A percentile compares a stretch with the other conserved stretches of the same genome.
These are phyloP conservation scores for Liparis tanakae DNA, from an alignment of 2,797 vertebrate species.

Conservation along the genomic window DNA sequence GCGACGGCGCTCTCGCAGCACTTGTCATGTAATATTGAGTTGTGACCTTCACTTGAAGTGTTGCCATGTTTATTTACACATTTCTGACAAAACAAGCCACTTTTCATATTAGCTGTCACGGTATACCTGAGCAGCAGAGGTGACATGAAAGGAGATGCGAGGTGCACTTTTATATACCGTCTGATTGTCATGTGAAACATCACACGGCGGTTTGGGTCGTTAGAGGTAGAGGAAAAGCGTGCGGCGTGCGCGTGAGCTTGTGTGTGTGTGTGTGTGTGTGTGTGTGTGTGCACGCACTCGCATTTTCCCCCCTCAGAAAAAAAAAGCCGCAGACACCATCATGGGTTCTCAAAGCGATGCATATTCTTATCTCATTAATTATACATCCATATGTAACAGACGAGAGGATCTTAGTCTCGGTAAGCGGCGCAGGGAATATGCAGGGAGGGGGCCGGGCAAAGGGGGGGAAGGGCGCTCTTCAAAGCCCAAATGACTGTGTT, in stretches of 20 bases:
- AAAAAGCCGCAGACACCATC: conserved; percentile 69
- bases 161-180: conserved; percentile 62
- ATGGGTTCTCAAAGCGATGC: conserved; percentile 81
- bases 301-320: conserved; percentile 57
- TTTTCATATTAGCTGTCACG: conserved; percentile 83
- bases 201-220: conserved; percentile 73
- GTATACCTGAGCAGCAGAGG: conserved; percentile 75
- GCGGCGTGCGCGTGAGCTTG: conserved; percentile 22
- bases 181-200: conserved; percentile 75
- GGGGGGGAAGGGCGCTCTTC: conserved; percentile 77
- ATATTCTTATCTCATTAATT: conserved; percentile 86
- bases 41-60: conserved; percentile 83
- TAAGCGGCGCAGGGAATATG: conserved; percentile 80
- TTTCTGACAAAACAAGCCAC: conserved; percentile 84
- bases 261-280: conserved; percentile 27
- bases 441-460: conserved; percentile 69
- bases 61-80: conserved; percentile 85
- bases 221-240: conserved; percentile 61
- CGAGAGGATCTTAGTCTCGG: conserved; percentile 84
- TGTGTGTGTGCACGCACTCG: neutral
- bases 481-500: conserved; percentile 85
- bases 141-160: conserved; percentile 79
- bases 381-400: conserved; percentile 87
- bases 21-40: conserved; percentile 83
- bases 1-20: conserved; percentile 71